Evolutionary conservation across 2,888 invertebrate species (phyloP).

Genomic region (Brachyptera risi): DNA sequence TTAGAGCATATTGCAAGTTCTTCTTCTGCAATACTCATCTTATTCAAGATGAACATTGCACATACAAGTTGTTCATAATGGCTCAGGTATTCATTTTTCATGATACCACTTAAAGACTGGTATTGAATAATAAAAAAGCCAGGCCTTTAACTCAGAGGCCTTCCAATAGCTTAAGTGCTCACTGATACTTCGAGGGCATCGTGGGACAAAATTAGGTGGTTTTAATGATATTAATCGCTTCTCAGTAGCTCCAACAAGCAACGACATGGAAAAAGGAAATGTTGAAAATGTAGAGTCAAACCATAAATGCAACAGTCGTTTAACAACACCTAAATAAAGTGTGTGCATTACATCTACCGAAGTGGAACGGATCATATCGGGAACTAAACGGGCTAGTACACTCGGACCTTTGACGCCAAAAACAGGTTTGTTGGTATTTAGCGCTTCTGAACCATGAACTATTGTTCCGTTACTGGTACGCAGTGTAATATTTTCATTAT

Average conservation of each 20-base stretch:
- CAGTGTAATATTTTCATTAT: neutral
- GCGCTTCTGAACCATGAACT: constrained; percentile 18
- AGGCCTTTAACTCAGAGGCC: constrained; percentile 33
- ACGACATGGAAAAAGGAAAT: constrained; percentile 24
- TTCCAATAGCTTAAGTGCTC: constrained; percentile 33
- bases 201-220: constrained; percentile 31
- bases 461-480: constrained; percentile 16
- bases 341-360: constrained; percentile 23
- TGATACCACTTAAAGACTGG: constrained; percentile 32
- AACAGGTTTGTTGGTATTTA: neutral
- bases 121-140: constrained; percentile 33
- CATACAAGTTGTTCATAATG: constrained; percentile 33
- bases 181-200: constrained; percentile 31
- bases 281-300: constrained; percentile 21
- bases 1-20: constrained; percentile 15
- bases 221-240: constrained; percentile 22
- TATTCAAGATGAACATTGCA: constrained; percentile 30
- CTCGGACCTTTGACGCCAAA: constrained; percentile 24
- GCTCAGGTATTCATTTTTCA: constrained; percentile 31
- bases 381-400: constrained; percentile 17
- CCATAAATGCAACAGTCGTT: constrained; percentile 21
- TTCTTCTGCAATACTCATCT: constrained; percentile 27
- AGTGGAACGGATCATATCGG: constrained; percentile 20
- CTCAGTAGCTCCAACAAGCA: constrained; percentile 25
- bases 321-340: constrained; percentile 17